These are phyloP conservation scores for Dolichallabes microphthalmus DNA, from an alignment of 2,113 vertebrate genomes.

Conservation along the genomic window DNA sequence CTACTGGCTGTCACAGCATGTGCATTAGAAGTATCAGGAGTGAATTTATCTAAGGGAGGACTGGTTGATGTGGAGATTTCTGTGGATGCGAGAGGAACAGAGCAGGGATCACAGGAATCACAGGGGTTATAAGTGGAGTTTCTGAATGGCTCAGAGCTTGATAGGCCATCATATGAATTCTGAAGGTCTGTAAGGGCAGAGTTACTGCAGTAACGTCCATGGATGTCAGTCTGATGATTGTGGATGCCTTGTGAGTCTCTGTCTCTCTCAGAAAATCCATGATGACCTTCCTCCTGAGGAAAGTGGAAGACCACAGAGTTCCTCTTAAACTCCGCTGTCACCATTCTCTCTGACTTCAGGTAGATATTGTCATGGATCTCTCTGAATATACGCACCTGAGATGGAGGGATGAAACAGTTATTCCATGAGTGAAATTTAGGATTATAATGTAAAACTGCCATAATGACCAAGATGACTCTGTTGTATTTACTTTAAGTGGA, in stretches of 20 bases:
- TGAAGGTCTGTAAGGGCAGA: constrained; percentile 49
- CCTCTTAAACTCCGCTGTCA: constrained; percentile 56
- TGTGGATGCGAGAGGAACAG: constrained; percentile 68
- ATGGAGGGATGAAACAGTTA: neutral
- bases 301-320: constrained; percentile 56
- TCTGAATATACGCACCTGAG: constrained; percentile 80
- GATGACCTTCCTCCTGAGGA: constrained; percentile 52
- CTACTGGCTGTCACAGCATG: constrained; percentile 22
- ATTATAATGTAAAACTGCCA: neutral
- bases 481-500: neutral
- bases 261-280: constrained; percentile 42
- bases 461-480: neutral
- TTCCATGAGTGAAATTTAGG: neutral
- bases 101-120: constrained; percentile 62
- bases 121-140: constrained; percentile 61
- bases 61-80: constrained; percentile 10
- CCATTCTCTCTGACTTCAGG: constrained; percentile 65
- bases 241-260: constrained; percentile 47
- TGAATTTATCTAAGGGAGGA: constrained; percentile 23
- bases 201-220: constrained; percentile 38
- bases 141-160: constrained; percentile 18
- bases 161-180: constrained; percentile 20
- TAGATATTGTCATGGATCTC: constrained; percentile 81
- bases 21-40: constrained; percentile 21
- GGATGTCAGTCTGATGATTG: constrained; percentile 29